These are phyloP conservation scores for Eospalax fontanierii DNA, from an alignment of 2,797 vertebrate genomes.

Conservation along the genomic window DNA sequence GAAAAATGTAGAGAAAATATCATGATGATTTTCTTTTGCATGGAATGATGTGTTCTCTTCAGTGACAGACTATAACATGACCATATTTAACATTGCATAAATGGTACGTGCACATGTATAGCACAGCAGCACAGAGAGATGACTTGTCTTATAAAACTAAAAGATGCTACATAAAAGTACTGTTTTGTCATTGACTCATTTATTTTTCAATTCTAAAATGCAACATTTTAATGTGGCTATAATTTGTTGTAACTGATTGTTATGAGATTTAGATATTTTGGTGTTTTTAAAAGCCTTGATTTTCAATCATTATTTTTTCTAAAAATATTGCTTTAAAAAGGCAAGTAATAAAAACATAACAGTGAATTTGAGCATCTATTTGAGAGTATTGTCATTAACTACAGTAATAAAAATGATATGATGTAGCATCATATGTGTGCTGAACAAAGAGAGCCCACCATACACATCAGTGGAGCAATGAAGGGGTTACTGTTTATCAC, in stretches of 20 bases:
- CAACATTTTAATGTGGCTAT: background rate
- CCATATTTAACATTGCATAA: background rate
- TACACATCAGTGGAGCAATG: slow-evolving; percentile 48
- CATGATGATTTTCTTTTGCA: background rate
- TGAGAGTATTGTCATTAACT: slow-evolving; percentile 82
- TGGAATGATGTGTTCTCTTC: background rate
- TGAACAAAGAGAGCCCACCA: slow-evolving; percentile 75
- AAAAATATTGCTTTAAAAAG: slow-evolving; percentile 19
- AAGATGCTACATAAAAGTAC: background rate
- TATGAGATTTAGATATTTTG: background rate
- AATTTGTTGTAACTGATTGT: background rate
- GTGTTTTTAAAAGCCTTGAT: background rate
- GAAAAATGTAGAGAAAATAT: background rate
- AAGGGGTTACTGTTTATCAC: slow-evolving; percentile 79
- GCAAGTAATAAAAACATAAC: slow-evolving; percentile 68
- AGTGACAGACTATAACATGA: background rate
- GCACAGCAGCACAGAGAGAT: background rate
- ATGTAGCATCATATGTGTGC: slow-evolving; percentile 55
- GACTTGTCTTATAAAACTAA: background rate
- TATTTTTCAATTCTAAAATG: slow-evolving; percentile 26
- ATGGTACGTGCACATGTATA: background rate
- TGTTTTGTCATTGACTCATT: background rate
- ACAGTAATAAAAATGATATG: slow-evolving; percentile 85
- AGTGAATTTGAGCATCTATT: slow-evolving; percentile 85
- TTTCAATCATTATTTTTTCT: slow-evolving; percentile 21